Evolutionary conservation across 1,140 invertebrate genomes (phyloP).

Genomic region (Branchinecta lindahli): DNA sequence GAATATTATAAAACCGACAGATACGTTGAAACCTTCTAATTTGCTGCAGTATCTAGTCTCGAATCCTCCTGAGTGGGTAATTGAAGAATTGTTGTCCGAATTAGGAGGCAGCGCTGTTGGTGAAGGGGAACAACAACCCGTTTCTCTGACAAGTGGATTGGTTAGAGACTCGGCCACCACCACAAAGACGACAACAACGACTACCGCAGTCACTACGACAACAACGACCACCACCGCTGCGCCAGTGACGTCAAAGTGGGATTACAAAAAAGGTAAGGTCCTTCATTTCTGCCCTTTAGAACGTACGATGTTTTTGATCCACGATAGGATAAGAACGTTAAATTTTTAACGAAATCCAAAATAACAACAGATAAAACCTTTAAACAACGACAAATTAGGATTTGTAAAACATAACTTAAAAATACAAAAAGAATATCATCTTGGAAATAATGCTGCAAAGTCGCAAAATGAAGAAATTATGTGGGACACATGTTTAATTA

Average conservation of each 20-base stretch:
- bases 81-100: slow-evolving; percentile 17
- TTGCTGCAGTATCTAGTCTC: slow-evolving; percentile 18
- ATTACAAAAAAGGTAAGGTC: slow-evolving; percentile 47
- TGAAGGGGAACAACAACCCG: slow-evolving; percentile 18
- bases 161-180: slow-evolving; percentile 13
- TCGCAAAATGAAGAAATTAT: too few relatives aligned
- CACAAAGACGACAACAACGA: slow-evolving; percentile 17
- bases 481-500: too few relatives aligned
- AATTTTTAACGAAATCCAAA: too few relatives aligned
- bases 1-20: background rate
- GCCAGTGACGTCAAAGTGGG: slow-evolving; percentile 22
- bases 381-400: too few relatives aligned
- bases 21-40: slow-evolving; percentile 7
- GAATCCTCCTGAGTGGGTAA: slow-evolving; percentile 21
- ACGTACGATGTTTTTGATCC: background rate
- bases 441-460: too few relatives aligned
- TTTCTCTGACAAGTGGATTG: slow-evolving; percentile 14
- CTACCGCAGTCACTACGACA: slow-evolving; percentile 19
- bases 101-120: slow-evolving; percentile 6
- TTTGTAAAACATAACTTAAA: too few relatives aligned
- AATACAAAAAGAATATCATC: too few relatives aligned
- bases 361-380: too few relatives aligned
- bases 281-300: background rate
- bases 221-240: slow-evolving; percentile 22
- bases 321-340: background rate